These are phyloP conservation scores for Micoletzkya japonica DNA, from an alignment of 2,888 invertebrate genomes.

Conservation along the genomic window DNA sequence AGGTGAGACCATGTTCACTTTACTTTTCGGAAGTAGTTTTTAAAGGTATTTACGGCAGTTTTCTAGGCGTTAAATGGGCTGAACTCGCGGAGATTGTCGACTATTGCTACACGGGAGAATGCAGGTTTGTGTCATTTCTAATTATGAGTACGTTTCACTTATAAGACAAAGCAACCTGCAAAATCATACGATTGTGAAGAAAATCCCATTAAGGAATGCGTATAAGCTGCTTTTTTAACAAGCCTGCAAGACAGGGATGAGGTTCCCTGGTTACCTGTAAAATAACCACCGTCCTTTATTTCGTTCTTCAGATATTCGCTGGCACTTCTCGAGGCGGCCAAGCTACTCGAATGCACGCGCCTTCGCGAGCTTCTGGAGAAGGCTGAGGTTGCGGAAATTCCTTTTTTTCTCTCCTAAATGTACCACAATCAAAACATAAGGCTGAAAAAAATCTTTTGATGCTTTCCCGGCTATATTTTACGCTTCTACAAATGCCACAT, in stretches of 20 bases:
- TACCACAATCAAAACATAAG: not conserved
- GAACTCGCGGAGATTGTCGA: conserved; percentile 15
- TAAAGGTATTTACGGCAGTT: not conserved
- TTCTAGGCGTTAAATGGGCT: conserved; percentile 18
- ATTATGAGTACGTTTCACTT: not conserved
- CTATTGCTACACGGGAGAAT: conserved; percentile 28
- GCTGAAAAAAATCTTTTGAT: no score
- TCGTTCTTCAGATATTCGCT: conserved; percentile 4
- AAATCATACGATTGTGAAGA: no score
- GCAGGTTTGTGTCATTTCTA: not conserved
- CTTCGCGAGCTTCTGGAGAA: conserved; percentile 14
- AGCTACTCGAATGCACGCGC: conserved; percentile 8
- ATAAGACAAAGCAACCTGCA: no score
- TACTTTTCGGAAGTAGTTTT: not conserved
- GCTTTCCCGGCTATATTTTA: no score
- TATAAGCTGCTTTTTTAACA: no score
- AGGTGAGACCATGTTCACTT: no score
- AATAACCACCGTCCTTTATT: no score
- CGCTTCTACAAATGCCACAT: no score
- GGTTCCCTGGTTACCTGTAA: no score
- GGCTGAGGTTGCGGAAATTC: conserved; percentile 14
- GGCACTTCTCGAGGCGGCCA: conserved; percentile 21
- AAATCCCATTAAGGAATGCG: no score
- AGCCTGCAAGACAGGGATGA: no score
- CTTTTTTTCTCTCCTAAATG: no score